Percentiles rank a stretch among this genome's conserved stretches.
Evolutionary conservation across 92 coral and sea anemone species (phyloP).

Genomic region (Bergia sp.): DNA sequence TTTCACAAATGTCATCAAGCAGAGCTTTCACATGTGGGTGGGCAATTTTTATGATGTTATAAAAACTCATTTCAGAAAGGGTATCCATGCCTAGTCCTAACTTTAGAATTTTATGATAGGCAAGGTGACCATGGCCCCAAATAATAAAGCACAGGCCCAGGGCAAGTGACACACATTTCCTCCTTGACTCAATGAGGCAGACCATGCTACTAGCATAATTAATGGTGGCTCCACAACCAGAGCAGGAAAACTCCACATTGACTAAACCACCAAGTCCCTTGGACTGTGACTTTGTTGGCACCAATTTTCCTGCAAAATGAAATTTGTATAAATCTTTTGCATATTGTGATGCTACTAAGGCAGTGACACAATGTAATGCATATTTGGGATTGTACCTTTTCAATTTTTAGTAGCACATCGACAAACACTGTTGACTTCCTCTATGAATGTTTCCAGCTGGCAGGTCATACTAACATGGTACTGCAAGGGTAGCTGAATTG

Average conservation of each 20-base stretch:
- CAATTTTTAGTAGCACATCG: not conserved
- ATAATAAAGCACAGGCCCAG: conserved; percentile 36
- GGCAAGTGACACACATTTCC: conserved; percentile 45
- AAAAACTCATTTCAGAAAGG: conserved; percentile 25
- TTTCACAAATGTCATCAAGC: conserved; percentile 40
- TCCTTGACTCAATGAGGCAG: conserved; percentile 25
- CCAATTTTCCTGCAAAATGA: not conserved
- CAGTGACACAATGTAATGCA: too few species aligned
- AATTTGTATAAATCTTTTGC: not conserved
- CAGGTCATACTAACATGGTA: not conserved
- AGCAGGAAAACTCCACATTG: conserved; percentile 7
- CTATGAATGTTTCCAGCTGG: not conserved
- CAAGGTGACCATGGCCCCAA: conserved; percentile 44
- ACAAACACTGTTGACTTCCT: not conserved
- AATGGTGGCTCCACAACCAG: conserved; percentile 18
- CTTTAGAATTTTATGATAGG: conserved; percentile 11
- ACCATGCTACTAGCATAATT: conserved; percentile 56
- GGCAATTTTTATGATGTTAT: conserved; percentile 30
- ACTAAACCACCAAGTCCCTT: conserved; percentile 50
- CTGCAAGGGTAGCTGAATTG: not conserved
- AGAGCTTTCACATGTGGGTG: conserved; percentile 20
- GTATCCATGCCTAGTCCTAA: conserved; percentile 29
- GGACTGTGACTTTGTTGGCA: not conserved
- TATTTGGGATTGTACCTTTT: not conserved
- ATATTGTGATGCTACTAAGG: not conserved